Percentiles rank a stretch among this genome's conserved stretches.
Evolutionary conservation across 1,140 invertebrate species (phyloP).

Genomic region (Berghia stephanieae): DNA sequence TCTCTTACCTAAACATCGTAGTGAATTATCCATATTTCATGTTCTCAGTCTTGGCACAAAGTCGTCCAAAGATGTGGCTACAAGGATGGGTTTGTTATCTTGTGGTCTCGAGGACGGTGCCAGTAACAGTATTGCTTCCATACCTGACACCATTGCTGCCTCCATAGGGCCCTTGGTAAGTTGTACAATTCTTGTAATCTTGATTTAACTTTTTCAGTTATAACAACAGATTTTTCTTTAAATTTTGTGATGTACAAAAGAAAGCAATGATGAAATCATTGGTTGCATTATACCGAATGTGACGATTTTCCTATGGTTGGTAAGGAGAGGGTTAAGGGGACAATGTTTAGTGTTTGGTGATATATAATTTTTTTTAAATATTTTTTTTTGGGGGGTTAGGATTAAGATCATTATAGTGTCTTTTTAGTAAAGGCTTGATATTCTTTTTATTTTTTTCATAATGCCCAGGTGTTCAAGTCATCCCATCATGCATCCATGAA

Average conservation of each 20-base stretch:
- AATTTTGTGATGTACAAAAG: neutral
- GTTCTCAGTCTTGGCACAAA: slow-evolving; percentile 49
- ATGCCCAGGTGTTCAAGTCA: too few relatives aligned
- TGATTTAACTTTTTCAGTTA: slow-evolving; percentile 75
- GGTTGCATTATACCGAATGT: too few relatives aligned
- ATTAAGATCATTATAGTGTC: too few relatives aligned
- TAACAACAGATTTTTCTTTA: slow-evolving; percentile 62
- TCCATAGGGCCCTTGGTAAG: slow-evolving; percentile 51
- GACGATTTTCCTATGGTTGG: too few relatives aligned
- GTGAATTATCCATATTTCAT: neutral
- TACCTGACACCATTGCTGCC: slow-evolving; percentile 48
- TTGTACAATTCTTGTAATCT: slow-evolving; percentile 28
- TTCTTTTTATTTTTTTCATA: too few relatives aligned
- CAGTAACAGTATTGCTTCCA: slow-evolving; percentile 49
- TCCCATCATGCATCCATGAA: too few relatives aligned
- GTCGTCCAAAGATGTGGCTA: slow-evolving; percentile 43
- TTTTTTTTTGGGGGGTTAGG: too few relatives aligned
- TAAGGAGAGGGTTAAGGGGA: neutral
- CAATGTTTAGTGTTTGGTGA: neutral
- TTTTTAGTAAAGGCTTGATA: too few relatives aligned
- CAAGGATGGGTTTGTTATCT: slow-evolving; percentile 47
- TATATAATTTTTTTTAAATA: neutral
- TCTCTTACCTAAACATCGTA: slow-evolving; percentile 34
- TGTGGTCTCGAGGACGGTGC: slow-evolving; percentile 53
- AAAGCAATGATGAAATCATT: neutral